Evolutionary conservation across 2,888 invertebrate genomes (phyloP).

Genomic region (Lypha dubia): DNA sequence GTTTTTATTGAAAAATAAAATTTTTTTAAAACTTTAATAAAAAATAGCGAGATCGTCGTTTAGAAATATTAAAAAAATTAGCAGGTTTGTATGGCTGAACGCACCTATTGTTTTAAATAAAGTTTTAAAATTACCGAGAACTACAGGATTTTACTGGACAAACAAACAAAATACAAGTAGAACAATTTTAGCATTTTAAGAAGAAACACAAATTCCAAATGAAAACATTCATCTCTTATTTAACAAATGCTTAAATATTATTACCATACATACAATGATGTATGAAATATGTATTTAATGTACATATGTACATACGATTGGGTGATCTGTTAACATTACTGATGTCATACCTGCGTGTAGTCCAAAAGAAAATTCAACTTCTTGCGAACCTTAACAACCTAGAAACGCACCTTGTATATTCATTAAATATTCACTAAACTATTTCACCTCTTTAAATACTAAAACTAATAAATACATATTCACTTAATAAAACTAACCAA

Average conservation of each 20-base stretch:
- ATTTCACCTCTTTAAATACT: background rate
- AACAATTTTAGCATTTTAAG: background rate
- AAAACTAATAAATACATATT: slow-evolving; percentile 13
- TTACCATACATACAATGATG: background rate
- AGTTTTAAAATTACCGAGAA: too few species aligned
- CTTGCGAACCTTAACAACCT: slow-evolving; percentile 16
- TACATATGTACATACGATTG: background rate
- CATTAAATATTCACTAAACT: slow-evolving; percentile 27
- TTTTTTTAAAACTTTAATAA: too few species aligned
- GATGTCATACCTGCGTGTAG: slow-evolving; percentile 57
- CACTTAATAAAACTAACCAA: background rate
- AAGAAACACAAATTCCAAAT: slow-evolving; percentile 1
- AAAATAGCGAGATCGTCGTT: too few species aligned
- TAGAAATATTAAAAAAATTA: too few species aligned
- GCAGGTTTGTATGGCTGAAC: too few species aligned
- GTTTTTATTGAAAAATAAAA: too few species aligned
- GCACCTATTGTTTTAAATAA: too few species aligned
- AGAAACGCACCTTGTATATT: slow-evolving; percentile 20
- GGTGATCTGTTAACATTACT: slow-evolving; percentile 64
- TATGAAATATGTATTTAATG: slow-evolving; percentile 10
- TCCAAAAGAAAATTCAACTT: slow-evolving; percentile 16
- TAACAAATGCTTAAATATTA: background rate
- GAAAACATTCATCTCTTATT: background rate
- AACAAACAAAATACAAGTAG: too few species aligned
- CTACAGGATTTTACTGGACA: too few species aligned